Evolutionary conservation across 2,113 vertebrate species (phyloP).

Genomic region (Oreocharis arfaki): DNA sequence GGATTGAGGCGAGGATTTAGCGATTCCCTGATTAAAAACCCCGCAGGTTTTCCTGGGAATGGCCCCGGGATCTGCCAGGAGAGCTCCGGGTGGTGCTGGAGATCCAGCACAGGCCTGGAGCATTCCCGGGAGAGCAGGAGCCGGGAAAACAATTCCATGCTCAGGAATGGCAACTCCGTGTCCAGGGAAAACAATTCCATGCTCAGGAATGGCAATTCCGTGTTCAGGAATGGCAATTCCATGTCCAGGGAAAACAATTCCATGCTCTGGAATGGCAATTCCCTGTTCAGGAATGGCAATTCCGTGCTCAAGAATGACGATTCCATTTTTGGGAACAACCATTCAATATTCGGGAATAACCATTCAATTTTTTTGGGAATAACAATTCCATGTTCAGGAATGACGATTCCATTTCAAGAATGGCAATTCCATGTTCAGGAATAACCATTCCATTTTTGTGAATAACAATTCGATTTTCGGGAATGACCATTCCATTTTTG

Average conservation of each 20-base stretch:
- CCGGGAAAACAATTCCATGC: not conserved
- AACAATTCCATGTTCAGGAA: too few relatives aligned
- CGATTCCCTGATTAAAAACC: not conserved
- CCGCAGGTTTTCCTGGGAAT: not conserved
- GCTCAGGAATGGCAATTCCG: not conserved
- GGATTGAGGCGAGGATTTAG: not conserved
- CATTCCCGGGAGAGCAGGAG: not conserved
- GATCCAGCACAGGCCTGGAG: not conserved
- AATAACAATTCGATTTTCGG: too few relatives aligned
- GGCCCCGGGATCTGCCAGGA: accelerated
- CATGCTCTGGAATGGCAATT: not conserved
- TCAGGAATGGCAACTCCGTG: not conserved
- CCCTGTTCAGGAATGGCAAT: accelerated
- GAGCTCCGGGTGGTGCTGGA: not conserved
- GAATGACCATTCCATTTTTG: too few relatives aligned
- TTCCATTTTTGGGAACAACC: accelerated
- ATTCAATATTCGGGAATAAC: not conserved
- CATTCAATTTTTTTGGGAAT: not conserved
- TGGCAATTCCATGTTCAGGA: not conserved
- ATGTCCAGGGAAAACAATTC: not conserved
- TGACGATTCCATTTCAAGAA: too few relatives aligned
- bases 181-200: not conserved
- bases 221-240: not conserved
- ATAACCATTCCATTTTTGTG: not conserved
- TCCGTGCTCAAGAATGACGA: not conserved